Conservation (phyloP, 2,797 vertebrate genomes). For the Cyprinodon diabolis region DNA sequence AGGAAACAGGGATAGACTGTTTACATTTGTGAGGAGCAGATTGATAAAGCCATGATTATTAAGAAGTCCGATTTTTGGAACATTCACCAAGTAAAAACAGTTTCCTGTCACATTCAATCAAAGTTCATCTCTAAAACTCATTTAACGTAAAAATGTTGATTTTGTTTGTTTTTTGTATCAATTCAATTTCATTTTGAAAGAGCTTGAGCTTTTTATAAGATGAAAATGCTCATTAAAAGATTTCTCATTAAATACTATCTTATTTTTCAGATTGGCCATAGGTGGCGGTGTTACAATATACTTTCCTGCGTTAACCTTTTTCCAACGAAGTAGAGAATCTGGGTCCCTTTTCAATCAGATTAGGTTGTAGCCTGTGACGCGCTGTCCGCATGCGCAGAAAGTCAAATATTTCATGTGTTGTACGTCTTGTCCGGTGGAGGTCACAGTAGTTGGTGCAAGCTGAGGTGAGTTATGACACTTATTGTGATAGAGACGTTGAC, state of each 20-base stretch:
- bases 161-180: neutral
- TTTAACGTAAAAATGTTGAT: neutral
- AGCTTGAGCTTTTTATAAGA: neutral
- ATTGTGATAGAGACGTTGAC: neutral
- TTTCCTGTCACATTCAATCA: too few relatives aligned
- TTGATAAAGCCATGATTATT: neutral
- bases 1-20: neutral
- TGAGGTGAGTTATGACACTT: slow-evolving; percentile 61
- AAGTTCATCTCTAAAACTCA: neutral
- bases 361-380: slow-evolving; percentile 16
- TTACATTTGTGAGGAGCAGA: neutral
- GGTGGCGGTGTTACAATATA: neutral
- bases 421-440: slow-evolving; percentile 78
- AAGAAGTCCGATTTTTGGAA: too few relatives aligned
- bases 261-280: neutral
- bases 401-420: slow-evolving; percentile 58
- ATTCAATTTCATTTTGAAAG: neutral
- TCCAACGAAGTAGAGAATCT: slow-evolving; percentile 36
- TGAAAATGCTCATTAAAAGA: neutral
- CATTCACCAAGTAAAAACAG: neutral
- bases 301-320: neutral
- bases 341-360: slow-evolving; percentile 66
- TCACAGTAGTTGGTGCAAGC: slow-evolving; percentile 63
- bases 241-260: neutral
- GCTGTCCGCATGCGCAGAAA: slow-evolving; percentile 62